Evolutionary conservation across 2,113 vertebrate genomes (phyloP), one percentile per base, ranked within the genome.

Genomic region (Sinocyclocheilus grahami): DNA sequence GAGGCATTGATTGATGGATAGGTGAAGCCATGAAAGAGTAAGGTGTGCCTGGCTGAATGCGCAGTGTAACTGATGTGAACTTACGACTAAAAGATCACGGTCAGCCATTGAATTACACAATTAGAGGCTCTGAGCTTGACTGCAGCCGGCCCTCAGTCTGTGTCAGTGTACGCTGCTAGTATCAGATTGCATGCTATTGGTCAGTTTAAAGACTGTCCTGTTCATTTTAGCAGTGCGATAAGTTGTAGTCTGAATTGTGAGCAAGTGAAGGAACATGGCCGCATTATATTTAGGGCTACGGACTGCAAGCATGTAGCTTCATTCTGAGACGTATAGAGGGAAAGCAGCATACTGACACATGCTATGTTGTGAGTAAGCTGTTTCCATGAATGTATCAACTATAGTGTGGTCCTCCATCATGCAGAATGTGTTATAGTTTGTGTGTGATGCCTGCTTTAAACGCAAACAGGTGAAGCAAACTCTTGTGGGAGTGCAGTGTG

Each of bases 11-110:
- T 8, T 86, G 80, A 78, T 74, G 72, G 69, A 85, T 76, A 72
- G 71, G 46, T 76, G 39, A 39, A 48, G 84, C 65, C 20, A 53
- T 65, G 82, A 55, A 67, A 55, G 82, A 60, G 37, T 76, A 87
- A 72, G 86, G 71, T 82, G 88, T 86, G 85, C 89, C 67, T 85
- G 86, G 78, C 16, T 74, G 30, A 71, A 88, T 90, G 86, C 67
- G 82, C 84, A 87, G 79, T 85, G 76, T 87, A 72, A 81, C 84
- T 87, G 86, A 84, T 86, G 84, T 53, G 85, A 85, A 82, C 62
- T 82, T 75, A 80, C 85, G 3, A 65, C 8, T 82, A 18, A 53
- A 82, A 69, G 78, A 80, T 42, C 39, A 51, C 20, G 24, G 9
- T 53, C 46, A 53, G 42, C 65, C 14, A 51, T 33, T 65, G 22